Evolutionary conservation across 2,797 vertebrate species (phyloP), one percentile per base, ranked within the genome.

Genomic region (Halcyon badia): DNA sequence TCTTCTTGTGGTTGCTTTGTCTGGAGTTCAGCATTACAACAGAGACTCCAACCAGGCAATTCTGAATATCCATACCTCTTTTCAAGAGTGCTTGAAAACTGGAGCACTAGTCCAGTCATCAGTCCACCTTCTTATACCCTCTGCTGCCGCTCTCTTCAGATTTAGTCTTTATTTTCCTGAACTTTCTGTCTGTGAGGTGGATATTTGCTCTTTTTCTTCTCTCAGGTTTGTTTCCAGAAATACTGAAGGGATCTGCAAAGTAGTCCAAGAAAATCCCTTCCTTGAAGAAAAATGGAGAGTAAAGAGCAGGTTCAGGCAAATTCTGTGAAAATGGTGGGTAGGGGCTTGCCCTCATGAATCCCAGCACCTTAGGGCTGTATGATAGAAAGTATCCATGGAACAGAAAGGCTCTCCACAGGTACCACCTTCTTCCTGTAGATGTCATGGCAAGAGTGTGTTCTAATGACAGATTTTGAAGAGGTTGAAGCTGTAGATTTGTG

Each of bases 321-420:
- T 62, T 72, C 20, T 44, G 21, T 81, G 33, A 54, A 75, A 77
- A 75, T 4, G 0, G 3, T 1, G 9, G 4, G 6, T 9, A 44
- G 6, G 18, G 6, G 4, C 3, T 69, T 51, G n/a, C 4, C 30
- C 7, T 56, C 3, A 1, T 8, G 41, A 65, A 69, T 5, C 5
- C 2, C 1, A 87, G 37, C 18, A 57, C 3, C 2, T 20, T 19
- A 28, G 25, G n/a, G 5, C 9, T 49, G 2, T 19, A 5, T 14
- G 10, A 44, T 1, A 62, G 24, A 52, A 58, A 58, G 9, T 18
- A 75, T 3, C 4, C 3, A 22, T 16, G 16, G 44, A 81, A 65
- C 6, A 41, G 24, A 25, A 19, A 64, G 1, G 9, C 8, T 28
- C 9, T 72, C 9, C 49, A 30, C 4, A 62, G 18, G 2, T 64